A percentile compares a stretch with the other conserved stretches of the same genome.
phyloP scores from a whole-genome alignment of 2,113 vertebrate species.

The Panthera tigris region DNA sequence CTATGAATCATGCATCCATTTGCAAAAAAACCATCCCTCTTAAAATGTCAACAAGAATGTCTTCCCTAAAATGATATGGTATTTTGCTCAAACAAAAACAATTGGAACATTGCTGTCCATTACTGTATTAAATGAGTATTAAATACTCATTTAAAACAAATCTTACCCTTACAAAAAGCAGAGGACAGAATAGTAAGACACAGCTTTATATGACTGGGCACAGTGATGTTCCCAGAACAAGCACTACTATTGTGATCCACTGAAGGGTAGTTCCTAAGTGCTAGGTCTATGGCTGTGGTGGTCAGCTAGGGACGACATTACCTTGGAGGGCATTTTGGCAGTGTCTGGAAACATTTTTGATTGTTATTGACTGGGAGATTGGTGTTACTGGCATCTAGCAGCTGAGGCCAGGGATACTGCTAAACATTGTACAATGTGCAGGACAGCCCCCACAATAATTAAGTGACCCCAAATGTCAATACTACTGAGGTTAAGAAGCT shows the following conservation, averaged over 20 bases:
- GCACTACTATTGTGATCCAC: not conserved
- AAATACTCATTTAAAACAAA: not conserved
- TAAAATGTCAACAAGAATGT: not conserved
- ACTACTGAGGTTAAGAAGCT: not conserved
- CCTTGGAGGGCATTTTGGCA: not conserved
- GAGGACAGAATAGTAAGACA: not conserved
- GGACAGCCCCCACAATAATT: not conserved
- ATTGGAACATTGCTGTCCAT: not conserved
- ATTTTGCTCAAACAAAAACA: not conserved
- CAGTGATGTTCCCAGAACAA: not conserved
- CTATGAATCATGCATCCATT: not conserved
- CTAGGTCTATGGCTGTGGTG: not conserved
- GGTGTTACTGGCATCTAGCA: not conserved
- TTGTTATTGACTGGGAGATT: not conserved
- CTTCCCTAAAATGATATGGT: not conserved
- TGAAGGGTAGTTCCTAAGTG: not conserved
- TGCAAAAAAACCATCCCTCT: not conserved
- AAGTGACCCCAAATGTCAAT: not conserved
- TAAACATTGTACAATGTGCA: not conserved
- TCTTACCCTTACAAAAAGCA: not conserved
- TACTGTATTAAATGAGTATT: slow-evolving; percentile 1
- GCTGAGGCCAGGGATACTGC: not conserved
- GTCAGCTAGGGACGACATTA: not conserved
- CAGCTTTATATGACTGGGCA: not conserved
- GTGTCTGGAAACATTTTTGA: not conserved